Evolutionary conservation across 2,797 vertebrate species (phyloP).

Genomic region (Cephalopachus bancanus): DNA sequence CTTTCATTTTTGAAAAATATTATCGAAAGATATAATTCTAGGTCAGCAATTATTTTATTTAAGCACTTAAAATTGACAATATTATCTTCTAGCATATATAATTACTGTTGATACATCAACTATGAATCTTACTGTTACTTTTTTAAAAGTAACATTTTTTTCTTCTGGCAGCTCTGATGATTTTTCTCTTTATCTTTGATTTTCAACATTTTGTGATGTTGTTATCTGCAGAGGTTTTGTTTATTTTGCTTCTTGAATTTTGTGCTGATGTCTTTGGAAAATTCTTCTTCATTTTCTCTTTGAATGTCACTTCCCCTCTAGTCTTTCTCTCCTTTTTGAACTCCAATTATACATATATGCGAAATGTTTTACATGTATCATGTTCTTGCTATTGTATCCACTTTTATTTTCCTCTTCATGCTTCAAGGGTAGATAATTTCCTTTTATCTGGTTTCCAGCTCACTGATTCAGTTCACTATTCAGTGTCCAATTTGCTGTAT

Average conservation of each 20-base stretch:
- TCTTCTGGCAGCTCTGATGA: neutral
- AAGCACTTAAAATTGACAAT: neutral
- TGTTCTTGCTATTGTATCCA: neutral
- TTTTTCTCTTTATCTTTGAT: neutral
- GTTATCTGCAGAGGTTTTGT: neutral
- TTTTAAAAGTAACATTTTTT: conserved; percentile 5
- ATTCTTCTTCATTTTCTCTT: neutral
- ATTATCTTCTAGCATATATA: neutral
- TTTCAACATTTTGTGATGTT: neutral
- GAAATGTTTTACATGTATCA: neutral
- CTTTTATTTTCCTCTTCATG: neutral
- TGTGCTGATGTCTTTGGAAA: neutral
- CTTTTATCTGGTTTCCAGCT: neutral
- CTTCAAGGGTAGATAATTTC: neutral
- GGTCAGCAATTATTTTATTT: neutral
- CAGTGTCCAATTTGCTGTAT: neutral
- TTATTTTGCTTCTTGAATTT: neutral
- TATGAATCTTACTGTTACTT: neutral
- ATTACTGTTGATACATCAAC: neutral
- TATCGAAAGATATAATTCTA: neutral
- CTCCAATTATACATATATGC: neutral
- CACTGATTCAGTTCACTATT: neutral
- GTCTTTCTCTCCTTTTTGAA: neutral
- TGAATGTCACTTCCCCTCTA: neutral
- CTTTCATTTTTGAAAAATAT: conserved; percentile 7